phyloP scores from a whole-genome alignment of 2,797 vertebrate genomes.

The Enteromius thamalakanensis region DNA sequence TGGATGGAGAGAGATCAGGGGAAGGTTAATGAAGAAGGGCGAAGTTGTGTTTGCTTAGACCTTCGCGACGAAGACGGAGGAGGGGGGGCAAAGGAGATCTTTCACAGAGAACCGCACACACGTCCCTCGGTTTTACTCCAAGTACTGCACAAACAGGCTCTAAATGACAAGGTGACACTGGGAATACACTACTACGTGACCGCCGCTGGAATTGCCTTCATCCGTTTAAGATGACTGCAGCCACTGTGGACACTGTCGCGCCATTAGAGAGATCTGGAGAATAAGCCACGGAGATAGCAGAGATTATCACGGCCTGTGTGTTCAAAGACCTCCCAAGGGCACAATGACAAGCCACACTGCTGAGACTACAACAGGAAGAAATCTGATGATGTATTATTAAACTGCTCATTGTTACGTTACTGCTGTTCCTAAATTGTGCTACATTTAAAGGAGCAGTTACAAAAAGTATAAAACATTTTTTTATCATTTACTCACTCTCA shows the following conservation, averaged over 20 bases:
- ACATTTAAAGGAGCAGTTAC: background rate
- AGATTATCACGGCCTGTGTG: slow-evolving; percentile 56
- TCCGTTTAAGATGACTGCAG: slow-evolving; percentile 60
- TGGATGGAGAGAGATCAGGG: slow-evolving; percentile 39
- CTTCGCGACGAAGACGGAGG: slow-evolving; percentile 59
- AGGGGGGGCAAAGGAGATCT: slow-evolving; percentile 50
- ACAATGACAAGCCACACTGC: slow-evolving; percentile 33
- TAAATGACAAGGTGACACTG: slow-evolving; percentile 64
- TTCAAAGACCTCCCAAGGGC: slow-evolving; percentile 53
- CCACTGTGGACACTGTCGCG: slow-evolving; percentile 59
- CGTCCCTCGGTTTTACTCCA: slow-evolving; percentile 57
- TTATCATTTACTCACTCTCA: background rate
- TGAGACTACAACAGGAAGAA: slow-evolving; percentile 30
- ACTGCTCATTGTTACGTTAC: slow-evolving; percentile 25
- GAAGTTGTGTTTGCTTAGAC: slow-evolving; percentile 72
- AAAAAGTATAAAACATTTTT: background rate
- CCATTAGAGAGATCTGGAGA: slow-evolving; percentile 57
- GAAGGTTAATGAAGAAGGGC: slow-evolving; percentile 73
- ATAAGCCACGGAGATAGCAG: slow-evolving; percentile 55
- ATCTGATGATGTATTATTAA: slow-evolving; percentile 42
- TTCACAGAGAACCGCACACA: slow-evolving; percentile 53
- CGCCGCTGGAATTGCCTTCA: slow-evolving; percentile 59
- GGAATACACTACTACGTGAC: slow-evolving; percentile 60
- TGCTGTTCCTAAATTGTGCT: slow-evolving; percentile 14
- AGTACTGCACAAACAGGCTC: slow-evolving; percentile 63